Percentiles rank a stretch among this genome's conserved stretches.
Evolutionary conservation across 2,113 vertebrate species (phyloP).

Genomic region (Loxodonta africana): DNA sequence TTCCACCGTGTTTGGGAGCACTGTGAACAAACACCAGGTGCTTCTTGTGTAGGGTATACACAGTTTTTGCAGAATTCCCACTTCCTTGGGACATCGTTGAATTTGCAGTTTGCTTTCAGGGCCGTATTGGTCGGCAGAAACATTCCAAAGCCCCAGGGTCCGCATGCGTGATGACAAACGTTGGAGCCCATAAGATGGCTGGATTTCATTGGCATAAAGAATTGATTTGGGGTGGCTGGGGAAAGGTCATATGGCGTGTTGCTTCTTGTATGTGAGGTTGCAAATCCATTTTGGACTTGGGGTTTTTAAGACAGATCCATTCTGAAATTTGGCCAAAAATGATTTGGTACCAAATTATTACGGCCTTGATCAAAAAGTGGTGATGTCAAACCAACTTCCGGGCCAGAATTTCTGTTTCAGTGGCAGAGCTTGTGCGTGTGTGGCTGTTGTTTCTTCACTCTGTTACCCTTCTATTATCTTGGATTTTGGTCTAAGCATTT

Average conservation of each 20-base stretch:
- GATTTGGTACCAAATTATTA: conserved; percentile 54
- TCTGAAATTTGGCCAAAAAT: conserved; percentile 34
- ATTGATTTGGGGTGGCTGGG: not conserved
- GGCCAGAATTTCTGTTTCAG: not conserved
- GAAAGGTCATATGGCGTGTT: not conserved
- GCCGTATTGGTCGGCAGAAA: not conserved
- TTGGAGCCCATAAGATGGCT: accelerated
- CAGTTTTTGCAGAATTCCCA: not conserved
- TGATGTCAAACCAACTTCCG: too few relatives aligned
- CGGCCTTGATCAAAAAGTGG: not conserved
- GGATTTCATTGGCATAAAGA: not conserved
- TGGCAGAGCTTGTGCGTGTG: not conserved
- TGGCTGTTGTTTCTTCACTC: not conserved
- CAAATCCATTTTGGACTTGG: conserved; percentile 40
- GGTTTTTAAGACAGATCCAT: conserved; percentile 61
- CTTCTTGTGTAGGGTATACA: not conserved
- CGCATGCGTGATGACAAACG: accelerated
- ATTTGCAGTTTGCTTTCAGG: not conserved
- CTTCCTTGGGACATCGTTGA: not conserved
- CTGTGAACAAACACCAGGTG: too few relatives aligned
- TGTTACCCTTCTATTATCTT: not conserved
- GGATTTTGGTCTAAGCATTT: conserved; percentile 58
- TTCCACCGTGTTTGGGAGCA: not conserved
- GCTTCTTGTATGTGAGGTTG: not conserved
- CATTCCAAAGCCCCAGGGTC: not conserved